Evolutionary conservation across 2,113 vertebrate species (phyloP), one percentile per base, ranked within the genome.

Genomic region (Acrocephalus arundinaceus): DNA sequence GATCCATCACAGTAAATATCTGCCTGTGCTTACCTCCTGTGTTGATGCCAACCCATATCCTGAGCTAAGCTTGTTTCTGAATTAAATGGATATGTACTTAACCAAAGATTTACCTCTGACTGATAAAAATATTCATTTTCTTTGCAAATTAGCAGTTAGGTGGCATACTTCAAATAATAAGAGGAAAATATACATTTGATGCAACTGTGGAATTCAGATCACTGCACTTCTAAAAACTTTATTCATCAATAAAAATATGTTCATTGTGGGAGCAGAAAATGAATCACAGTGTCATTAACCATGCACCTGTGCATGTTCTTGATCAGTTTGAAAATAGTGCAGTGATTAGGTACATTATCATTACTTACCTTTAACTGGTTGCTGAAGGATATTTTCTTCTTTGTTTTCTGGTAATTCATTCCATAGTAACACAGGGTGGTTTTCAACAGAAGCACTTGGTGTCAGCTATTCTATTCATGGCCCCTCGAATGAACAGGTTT

Each of bases 201-300:
- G 9, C 23, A 71, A 28, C 25, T 15, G 7, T 58, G 23, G 18
- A 31, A 31, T 74, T 74, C 62, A 46, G 25, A 30, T 37, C 0
- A 0, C 8, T 61, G 13, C 28, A 39, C 3, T 62, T 52, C 43
- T 80, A 1, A 65, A 67, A 57, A 12, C 7, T 39, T 84, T 54
- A 41, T 46, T 85, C 3, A 35, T 49, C 77, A 87, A 20, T 57
- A 73, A 19, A 33, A 71, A 2, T 37, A 21, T 13, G 9, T 37
- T 77, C n/a, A 10, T 45, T 93, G 33, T 54, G 27, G 11, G 19
- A 61, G 11, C 22, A 76, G 62, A 73, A 90, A 24, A 72, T 35
- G 0, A 57, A 62, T 66, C 18, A 33, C 0, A 0, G 2, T 70
- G 19, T 71, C 25, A 39, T 76, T 65, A 48, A 33, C 10, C 3